Evolutionary conservation across 1,140 invertebrate genomes (phyloP).

Genomic region (Coenobita brevimanus): DNA sequence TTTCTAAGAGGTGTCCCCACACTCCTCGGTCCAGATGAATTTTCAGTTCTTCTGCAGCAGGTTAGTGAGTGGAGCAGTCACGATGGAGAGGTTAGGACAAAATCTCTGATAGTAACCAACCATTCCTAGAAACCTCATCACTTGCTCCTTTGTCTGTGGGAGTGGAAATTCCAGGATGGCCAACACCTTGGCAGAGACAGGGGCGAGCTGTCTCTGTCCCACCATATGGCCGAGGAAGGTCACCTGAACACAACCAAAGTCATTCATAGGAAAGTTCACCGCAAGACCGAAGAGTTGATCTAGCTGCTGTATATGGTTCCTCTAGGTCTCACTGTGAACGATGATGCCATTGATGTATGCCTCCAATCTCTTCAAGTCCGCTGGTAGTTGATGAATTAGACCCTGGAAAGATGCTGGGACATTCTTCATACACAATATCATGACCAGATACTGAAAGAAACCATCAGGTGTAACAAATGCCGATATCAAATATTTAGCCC

Average conservation of each 20-base stretch:
- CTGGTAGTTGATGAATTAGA: conserved; percentile 50
- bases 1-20: neutral
- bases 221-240: conserved; percentile 34
- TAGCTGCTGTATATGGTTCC: conserved; percentile 57
- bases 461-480: conserved; percentile 34
- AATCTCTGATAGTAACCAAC: neutral
- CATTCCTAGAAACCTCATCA: neutral
- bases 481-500: conserved; percentile 3
- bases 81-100: neutral
- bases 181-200: neutral
- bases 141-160: neutral
- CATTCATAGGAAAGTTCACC: conserved; percentile 63
- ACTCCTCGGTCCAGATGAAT: neutral
- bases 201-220: neutral
- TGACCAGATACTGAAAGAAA: conserved; percentile 59
- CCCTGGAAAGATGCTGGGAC: conserved; percentile 61
- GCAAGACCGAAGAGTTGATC: conserved; percentile 50
- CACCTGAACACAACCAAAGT: neutral
- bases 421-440: conserved; percentile 66
- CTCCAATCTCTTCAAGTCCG: conserved; percentile 14
- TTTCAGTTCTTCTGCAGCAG: neutral
- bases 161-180: neutral
- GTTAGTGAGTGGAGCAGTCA: neutral
- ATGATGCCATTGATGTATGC: conserved; percentile 66
- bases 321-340: conserved; percentile 26